Base-by-base conservation (phyloP, 1,140 invertebrate species). In the Pachypeltis micranthus region DNA sequence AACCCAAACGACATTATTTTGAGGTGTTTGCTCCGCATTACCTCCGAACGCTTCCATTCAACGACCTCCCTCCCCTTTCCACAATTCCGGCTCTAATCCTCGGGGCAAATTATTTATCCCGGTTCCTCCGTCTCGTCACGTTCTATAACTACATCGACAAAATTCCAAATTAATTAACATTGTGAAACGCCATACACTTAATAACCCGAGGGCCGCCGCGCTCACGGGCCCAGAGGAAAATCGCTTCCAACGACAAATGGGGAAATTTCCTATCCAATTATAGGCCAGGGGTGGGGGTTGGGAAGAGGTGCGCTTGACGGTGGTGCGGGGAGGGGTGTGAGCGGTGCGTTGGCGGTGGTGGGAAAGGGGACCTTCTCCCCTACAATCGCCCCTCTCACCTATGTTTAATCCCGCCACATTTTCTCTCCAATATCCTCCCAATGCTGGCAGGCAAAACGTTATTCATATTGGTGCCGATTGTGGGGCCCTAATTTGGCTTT, bases 261-360 rank as follows among this genome's bases (percentile, higher is more conserved):
- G 34, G 47, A 51, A 51, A 51, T 51, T 51, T 51, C 47, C 47
- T 51, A 51, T 51, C 47, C 47, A 51, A 51, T 51, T 51, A 51
- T 51, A 51, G 47, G 23, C 23, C 34, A 39, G 47, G n/a, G 23
- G 21, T 51, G 47, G 47, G n/a, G 34, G n/a, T 10, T 39, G 34
- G 34, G n/a, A n/a, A 39, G 34, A n/a, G 34, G n/a, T n/a, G n/a
- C n/a, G n/a, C n/a, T n/a, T n/a, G n/a, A n/a, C n/a, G n/a, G n/a
- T n/a, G n/a, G n/a, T n/a, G n/a, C n/a, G n/a, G n/a, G n/a, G n/a
- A n/a, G n/a, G n/a, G n/a, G n/a, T n/a, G n/a, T n/a, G n/a, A n/a
- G n/a, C n/a, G n/a, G n/a, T n/a, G n/a, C n/a, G n/a, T n/a, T n/a
- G n/a, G n/a, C n/a, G n/a, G n/a, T n/a, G n/a, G n/a, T n/a, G n/a